These are phyloP conservation scores for Coryphaenoides rupestris DNA, from an alignment of 2,113 vertebrate species.

Conservation along the genomic window DNA sequence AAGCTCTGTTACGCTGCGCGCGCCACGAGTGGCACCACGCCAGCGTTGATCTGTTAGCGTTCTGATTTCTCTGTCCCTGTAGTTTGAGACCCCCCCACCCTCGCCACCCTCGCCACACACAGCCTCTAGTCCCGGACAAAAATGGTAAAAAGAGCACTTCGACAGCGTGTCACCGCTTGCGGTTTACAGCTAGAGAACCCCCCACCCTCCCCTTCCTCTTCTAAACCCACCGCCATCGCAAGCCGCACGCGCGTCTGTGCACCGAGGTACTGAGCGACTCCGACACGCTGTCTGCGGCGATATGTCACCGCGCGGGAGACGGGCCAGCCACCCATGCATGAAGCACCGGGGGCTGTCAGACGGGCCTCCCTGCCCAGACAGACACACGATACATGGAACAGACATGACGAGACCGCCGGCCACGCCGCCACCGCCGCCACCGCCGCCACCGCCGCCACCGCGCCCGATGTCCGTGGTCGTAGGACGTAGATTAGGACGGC, in stretches of 20 bases:
- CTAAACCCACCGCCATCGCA: no score
- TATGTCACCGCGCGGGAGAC: constrained; percentile 24
- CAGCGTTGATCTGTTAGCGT: no score
- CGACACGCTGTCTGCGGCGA: constrained; percentile 25
- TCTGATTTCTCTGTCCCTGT: not conserved
- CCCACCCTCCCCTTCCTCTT: no score
- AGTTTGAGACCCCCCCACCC: constrained; percentile 11
- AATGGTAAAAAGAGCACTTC: constrained; percentile 26
- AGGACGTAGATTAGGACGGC: no score
- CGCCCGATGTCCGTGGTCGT: no score
- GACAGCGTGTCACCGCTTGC: constrained; percentile 4
- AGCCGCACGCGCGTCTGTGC: constrained; percentile 14
- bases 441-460: no score
- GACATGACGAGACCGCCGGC: constrained; percentile 17
- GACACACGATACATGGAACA: constrained; percentile 15
- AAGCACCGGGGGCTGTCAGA: constrained; percentile 33
- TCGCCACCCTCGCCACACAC: constrained; percentile 4
- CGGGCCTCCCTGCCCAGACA: not conserved
- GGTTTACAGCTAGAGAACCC: no score
- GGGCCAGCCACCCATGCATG: constrained; percentile 7
- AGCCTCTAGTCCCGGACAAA: not conserved
- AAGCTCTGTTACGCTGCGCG: no score
- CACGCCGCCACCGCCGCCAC: no score
- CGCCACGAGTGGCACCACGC: no score
- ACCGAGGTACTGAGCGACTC: constrained; percentile 10